Conservation (phyloP, 2,888 invertebrate genomes). For the Cheilosia vernalis region DNA sequence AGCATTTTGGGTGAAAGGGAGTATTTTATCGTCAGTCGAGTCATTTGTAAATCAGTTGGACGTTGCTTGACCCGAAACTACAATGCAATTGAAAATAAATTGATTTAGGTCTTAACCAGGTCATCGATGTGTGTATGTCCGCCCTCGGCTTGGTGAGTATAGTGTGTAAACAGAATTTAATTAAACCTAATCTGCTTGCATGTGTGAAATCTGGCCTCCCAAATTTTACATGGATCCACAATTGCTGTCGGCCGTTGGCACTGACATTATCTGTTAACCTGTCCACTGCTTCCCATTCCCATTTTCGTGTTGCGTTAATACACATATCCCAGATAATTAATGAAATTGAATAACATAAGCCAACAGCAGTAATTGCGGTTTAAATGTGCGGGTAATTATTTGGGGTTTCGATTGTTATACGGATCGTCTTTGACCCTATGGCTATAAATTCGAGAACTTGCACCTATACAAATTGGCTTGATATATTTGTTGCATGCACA, state of each 20-base stretch:
- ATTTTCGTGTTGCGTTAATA: slow-evolving; percentile 47
- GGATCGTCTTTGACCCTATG: slow-evolving; percentile 59
- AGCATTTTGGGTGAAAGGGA: slow-evolving; percentile 26
- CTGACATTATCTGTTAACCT: slow-evolving; percentile 58
- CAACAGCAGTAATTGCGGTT: slow-evolving; percentile 70
- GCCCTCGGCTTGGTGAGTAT: slow-evolving; percentile 21
- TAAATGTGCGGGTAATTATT: slow-evolving; percentile 72
- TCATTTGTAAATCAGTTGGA: slow-evolving; percentile 37
- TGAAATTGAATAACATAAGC: slow-evolving; percentile 73
- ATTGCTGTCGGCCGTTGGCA: slow-evolving; percentile 2
- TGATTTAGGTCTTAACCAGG: slow-evolving; percentile 55
- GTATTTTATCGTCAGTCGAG: slow-evolving; percentile 44
- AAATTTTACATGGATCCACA: slow-evolving; percentile 39
- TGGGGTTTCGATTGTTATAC: slow-evolving; percentile 48
- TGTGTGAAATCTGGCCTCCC: slow-evolving; percentile 66
- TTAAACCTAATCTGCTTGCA: slow-evolving; percentile 67
- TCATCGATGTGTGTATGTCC: slow-evolving; percentile 60
- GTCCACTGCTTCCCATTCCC: neutral
- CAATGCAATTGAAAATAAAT: slow-evolving; percentile 71
- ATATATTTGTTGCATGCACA: slow-evolving; percentile 15
- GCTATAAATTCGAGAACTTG: slow-evolving; percentile 58
- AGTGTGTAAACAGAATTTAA: slow-evolving; percentile 65
- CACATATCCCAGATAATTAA: slow-evolving; percentile 70
- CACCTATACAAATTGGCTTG: slow-evolving; percentile 35
- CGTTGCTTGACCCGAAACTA: slow-evolving; percentile 44